Conservation (phyloP, 2,113 vertebrate genomes). For the Malurus melanocephalus region DNA sequence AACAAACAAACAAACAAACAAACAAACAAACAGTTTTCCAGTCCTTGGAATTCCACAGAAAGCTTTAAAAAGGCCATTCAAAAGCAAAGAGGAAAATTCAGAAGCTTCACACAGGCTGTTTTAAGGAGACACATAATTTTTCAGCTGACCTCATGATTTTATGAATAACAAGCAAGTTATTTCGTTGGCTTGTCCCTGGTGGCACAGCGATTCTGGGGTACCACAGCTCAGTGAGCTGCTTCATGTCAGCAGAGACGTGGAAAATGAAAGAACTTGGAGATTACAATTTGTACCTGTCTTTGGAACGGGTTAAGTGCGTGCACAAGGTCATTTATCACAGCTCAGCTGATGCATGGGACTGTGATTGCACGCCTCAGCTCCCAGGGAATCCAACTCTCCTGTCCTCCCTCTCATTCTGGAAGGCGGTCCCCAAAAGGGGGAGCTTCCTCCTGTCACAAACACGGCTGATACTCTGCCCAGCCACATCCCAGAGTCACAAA, state of each 20-base stretch:
- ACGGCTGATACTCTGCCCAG: not conserved
- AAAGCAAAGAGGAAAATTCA: not conserved
- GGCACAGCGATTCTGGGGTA: not conserved
- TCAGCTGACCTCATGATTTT: not conserved
- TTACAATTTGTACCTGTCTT: conserved; percentile 32
- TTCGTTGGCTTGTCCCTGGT: not conserved
- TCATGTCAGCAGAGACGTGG: not conserved
- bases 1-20: not conserved
- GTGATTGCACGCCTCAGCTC: not conserved
- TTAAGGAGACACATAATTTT: not conserved
- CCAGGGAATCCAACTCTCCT: not conserved
- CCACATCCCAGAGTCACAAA: not conserved
- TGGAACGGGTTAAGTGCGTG: not conserved
- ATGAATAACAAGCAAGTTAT: not conserved
- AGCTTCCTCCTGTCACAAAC: not conserved
- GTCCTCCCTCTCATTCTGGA: not conserved
- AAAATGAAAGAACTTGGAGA: not conserved
- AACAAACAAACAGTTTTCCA: not conserved
- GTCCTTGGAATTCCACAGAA: not conserved
- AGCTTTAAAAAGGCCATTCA: not conserved
- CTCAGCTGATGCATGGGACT: conserved; percentile 2
- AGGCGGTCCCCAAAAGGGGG: rapidly evolving
- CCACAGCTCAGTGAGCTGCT: conserved; percentile 2
- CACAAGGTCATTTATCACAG: conserved; percentile 27
- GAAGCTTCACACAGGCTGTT: not conserved